phyloP scores from a whole-genome alignment of 2,113 vertebrate species.

The Petrocephalus zakoni region DNA sequence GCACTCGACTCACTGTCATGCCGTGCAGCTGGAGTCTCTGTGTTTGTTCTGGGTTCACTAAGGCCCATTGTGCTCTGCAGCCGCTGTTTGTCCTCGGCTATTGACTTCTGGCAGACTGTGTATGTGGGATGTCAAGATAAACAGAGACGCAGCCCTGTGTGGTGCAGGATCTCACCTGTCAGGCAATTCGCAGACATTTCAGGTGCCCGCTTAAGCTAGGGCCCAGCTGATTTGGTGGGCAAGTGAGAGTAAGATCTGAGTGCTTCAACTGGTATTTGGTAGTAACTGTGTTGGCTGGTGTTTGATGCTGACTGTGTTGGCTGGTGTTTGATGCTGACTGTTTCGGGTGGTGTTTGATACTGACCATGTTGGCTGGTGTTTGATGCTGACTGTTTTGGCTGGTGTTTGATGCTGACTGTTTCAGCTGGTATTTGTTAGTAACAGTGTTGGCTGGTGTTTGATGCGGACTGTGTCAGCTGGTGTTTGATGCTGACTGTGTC shows the following conservation, averaged over 20 bases:
- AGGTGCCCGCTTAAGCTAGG: neutral
- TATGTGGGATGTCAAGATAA: neutral
- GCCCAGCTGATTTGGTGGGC: neutral
- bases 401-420: too few relatives aligned
- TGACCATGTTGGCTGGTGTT: too few relatives aligned
- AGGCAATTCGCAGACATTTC: neutral
- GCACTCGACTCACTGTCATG: neutral
- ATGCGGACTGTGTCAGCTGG: too few relatives aligned
- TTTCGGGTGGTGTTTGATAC: too few relatives aligned
- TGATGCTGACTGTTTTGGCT: too few relatives aligned
- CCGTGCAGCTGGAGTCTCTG: neutral
- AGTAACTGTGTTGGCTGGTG: neutral
- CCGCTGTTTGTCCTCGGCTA: neutral
- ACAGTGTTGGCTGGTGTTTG: too few relatives aligned
- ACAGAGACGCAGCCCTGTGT: neutral
- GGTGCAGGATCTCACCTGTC: neutral
- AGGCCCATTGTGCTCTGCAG: neutral
- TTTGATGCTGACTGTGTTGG: too few relatives aligned
- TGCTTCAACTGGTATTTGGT: neutral
- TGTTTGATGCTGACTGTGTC: too few relatives aligned
- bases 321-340: too few relatives aligned
- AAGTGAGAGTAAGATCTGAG: neutral
- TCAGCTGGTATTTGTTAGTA: too few relatives aligned
- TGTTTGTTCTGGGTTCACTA: neutral
- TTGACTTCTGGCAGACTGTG: neutral